phyloP scores from a whole-genome alignment of 1,140 invertebrate genomes.

The Mycetomoellerius zeteki region DNA sequence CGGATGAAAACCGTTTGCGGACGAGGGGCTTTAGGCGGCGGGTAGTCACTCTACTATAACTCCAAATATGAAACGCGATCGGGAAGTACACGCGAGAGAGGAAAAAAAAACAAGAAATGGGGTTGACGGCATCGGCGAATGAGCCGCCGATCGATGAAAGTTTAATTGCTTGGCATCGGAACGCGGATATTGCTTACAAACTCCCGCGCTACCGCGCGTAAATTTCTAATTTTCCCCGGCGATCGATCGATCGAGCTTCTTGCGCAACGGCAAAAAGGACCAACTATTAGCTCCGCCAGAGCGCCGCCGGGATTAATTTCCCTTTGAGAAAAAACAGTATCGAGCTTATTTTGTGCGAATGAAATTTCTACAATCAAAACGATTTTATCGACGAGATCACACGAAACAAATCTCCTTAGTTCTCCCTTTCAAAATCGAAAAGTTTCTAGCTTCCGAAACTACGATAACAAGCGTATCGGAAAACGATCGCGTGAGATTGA shows the following conservation, averaged over 20 bases:
- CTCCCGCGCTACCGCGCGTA: constrained; percentile 56
- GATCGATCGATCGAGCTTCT: constrained; percentile 64
- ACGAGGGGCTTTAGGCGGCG: constrained; percentile 26
- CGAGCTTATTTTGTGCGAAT: constrained; percentile 43
- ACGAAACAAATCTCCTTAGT: constrained; percentile 4
- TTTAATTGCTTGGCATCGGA: constrained; percentile 63
- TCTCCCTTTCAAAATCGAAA: neutral
- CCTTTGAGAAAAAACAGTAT: constrained; percentile 38
- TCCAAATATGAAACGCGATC: constrained; percentile 47
- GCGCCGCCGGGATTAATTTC: constrained; percentile 39
- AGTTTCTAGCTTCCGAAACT: constrained; percentile 1
- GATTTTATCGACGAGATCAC: neutral
- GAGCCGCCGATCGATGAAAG: constrained; percentile 58
- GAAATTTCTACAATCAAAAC: constrained; percentile 33
- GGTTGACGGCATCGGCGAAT: constrained; percentile 57
- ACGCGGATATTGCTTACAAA: constrained; percentile 66
- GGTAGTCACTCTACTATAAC: constrained; percentile 31
- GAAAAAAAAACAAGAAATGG: neutral
- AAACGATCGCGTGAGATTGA: constrained; percentile 54
- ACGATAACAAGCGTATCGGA: constrained; percentile 50
- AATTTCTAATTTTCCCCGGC: constrained; percentile 61
- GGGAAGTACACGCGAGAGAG: constrained; percentile 8
- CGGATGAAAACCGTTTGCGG: constrained; percentile 41
- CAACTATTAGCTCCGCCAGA: constrained; percentile 29
- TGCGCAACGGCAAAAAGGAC: constrained; percentile 40